Percentiles rank a stretch among this genome's conserved stretches.
Evolutionary conservation across 2,888 invertebrate species (phyloP).

Genomic region (Tholera decimalis): DNA sequence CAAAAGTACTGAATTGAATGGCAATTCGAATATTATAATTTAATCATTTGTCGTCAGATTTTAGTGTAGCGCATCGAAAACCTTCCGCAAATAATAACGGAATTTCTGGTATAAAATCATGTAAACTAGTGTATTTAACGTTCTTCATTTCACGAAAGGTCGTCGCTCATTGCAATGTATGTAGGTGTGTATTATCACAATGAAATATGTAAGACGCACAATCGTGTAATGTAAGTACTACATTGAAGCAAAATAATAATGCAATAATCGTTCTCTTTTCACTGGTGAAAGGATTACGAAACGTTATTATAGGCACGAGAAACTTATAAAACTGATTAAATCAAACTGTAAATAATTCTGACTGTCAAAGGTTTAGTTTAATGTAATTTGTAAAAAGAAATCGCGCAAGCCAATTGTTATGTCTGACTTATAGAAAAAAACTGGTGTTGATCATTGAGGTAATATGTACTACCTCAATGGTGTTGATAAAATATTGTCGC

Average conservation of each 20-base stretch:
- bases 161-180: slow-evolving; percentile 8
- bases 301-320: not conserved
- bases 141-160: not conserved
- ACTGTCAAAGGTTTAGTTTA: slow-evolving; percentile 11
- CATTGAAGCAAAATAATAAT: not conserved
- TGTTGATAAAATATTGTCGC: not conserved
- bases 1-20: too few relatives aligned
- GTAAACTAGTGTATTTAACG: too few relatives aligned
- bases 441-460: not conserved
- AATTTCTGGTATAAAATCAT: too few relatives aligned
- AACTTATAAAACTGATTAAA: not conserved
- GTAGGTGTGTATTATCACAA: too few relatives aligned
- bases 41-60: too few relatives aligned
- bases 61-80: too few relatives aligned
- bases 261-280: slow-evolving; percentile 12
- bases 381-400: slow-evolving; percentile 4
- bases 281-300: slow-evolving; percentile 7
- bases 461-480: too few relatives aligned
- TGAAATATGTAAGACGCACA: not conserved
- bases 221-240: not conserved
- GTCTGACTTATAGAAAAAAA: slow-evolving; percentile 5
- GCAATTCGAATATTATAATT: too few relatives aligned
- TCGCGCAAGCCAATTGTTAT: slow-evolving; percentile 50
- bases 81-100: too few relatives aligned
- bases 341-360: slow-evolving; percentile 25